Percentiles rank a stretch among this genome's conserved stretches.
phyloP scores from a whole-genome alignment of 2,797 vertebrate genomes.

The Helarctos malayanus region DNA sequence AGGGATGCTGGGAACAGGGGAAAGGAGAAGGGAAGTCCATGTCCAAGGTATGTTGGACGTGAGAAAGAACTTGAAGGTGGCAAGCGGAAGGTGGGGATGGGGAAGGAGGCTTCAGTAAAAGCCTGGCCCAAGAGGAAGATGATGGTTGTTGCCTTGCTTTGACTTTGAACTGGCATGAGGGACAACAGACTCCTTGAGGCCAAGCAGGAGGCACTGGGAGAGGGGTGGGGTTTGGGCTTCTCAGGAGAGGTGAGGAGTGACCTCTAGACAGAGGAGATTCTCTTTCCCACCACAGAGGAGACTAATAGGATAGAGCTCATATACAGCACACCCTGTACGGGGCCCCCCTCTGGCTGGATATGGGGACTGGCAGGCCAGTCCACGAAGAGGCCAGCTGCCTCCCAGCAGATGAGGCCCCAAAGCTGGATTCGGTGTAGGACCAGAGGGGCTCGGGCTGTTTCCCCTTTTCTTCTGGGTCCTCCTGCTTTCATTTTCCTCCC shows the following conservation, averaged over 20 bases:
- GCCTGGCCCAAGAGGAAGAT: background rate
- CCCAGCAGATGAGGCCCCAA: background rate
- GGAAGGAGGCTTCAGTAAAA: background rate
- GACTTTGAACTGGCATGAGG: background rate
- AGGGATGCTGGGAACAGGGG: background rate
- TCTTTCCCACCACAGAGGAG: background rate
- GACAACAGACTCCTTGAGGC: background rate
- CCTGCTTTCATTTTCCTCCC: background rate
- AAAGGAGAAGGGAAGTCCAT: background rate
- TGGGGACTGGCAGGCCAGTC: background rate
- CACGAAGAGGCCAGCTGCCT: background rate
- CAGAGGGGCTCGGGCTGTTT: background rate
- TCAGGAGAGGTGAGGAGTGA: background rate
- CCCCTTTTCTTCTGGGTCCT: background rate
- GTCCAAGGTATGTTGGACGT: background rate
- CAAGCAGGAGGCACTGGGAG: background rate
- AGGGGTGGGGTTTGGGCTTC: background rate
- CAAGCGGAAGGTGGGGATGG: background rate
- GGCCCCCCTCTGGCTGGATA: background rate
- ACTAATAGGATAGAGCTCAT: background rate
- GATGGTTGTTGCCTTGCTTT: background rate
- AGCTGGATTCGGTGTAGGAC: background rate
- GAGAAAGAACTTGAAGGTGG: background rate
- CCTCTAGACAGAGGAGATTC: background rate
- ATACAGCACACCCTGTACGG: background rate